These are phyloP conservation scores for Trichechus manatus DNA, from an alignment of 2,113 vertebrate genomes.

Conservation along the genomic window DNA sequence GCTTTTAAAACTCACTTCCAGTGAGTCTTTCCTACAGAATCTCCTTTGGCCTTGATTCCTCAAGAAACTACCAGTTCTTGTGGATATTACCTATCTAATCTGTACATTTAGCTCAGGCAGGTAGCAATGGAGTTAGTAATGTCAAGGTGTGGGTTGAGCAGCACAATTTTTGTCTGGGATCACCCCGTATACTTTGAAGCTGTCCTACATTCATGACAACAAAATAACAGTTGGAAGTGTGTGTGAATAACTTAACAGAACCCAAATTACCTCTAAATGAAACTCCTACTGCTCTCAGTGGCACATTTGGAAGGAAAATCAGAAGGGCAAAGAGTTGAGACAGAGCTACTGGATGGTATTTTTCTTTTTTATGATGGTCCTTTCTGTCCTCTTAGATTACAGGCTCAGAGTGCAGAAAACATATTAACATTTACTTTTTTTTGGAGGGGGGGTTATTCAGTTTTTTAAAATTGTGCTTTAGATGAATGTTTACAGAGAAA, in stretches of 20 bases:
- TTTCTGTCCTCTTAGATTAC: background rate
- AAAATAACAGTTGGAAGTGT: background rate
- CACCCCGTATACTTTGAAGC: background rate
- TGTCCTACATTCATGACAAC: background rate
- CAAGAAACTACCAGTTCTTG: background rate
- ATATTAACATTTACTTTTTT: background rate
- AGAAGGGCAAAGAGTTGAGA: background rate
- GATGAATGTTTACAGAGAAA: no score
- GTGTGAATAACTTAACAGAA: background rate
- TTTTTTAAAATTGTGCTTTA: no score
- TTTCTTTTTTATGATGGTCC: background rate
- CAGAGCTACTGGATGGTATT: fast-evolving
- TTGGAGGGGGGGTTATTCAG: no score
- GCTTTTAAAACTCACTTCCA: background rate
- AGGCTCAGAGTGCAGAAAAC: background rate
- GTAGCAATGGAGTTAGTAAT: background rate
- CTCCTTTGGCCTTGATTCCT: background rate
- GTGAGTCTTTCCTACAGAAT: background rate
- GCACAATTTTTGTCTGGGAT: background rate
- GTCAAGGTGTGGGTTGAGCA: background rate
- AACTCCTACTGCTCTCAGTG: background rate
- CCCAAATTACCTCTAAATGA: background rate
- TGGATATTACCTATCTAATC: no score
- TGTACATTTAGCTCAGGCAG: background rate
- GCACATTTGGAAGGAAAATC: fast-evolving